Conservation (phyloP, 2,113 vertebrate genomes). For the Eonycteris spelaea region DNA sequence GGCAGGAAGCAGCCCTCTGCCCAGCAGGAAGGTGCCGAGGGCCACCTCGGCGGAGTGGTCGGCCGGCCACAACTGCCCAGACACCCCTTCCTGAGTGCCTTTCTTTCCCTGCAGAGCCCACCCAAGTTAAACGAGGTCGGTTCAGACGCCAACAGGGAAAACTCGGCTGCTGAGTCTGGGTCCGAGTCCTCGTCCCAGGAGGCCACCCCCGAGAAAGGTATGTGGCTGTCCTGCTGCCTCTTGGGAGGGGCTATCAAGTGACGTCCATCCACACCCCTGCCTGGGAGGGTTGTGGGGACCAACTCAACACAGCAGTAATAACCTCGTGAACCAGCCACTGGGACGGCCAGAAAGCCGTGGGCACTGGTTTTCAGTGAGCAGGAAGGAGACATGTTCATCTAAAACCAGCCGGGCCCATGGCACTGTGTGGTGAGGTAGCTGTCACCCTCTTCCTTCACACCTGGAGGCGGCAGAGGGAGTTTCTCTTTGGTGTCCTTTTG, state of each 20-base stretch:
- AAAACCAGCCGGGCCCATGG: neutral
- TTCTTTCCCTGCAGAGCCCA: slow-evolving; percentile 86
- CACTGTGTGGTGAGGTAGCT: neutral
- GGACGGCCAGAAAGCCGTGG: neutral
- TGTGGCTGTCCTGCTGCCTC: neutral
- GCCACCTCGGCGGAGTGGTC: rapidly evolving
- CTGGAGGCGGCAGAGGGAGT: neutral
- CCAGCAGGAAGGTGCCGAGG: neutral
- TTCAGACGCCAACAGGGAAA: slow-evolving; percentile 90
- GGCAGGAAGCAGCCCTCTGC: neutral
- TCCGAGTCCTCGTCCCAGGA: slow-evolving; percentile 94
- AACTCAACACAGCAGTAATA: rapidly evolving
- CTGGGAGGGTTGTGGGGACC: neutral
- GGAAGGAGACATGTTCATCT: rapidly evolving
- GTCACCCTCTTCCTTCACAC: neutral
- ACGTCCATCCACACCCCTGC: neutral
- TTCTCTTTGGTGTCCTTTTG: neutral
- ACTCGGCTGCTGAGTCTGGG: slow-evolving; percentile 79
- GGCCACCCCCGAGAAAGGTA: slow-evolving; percentile 94
- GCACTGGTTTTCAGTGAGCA: neutral
- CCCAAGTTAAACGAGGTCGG: slow-evolving; percentile 88
- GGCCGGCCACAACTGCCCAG: no score
- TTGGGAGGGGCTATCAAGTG: neutral
- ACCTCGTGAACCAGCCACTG: rapidly evolving
- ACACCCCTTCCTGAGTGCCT: neutral